Percentiles rank a stretch among this genome's conserved stretches.
Evolutionary conservation across 2,888 invertebrate species (phyloP).

Genomic region (Amphipyra berbera): DNA sequence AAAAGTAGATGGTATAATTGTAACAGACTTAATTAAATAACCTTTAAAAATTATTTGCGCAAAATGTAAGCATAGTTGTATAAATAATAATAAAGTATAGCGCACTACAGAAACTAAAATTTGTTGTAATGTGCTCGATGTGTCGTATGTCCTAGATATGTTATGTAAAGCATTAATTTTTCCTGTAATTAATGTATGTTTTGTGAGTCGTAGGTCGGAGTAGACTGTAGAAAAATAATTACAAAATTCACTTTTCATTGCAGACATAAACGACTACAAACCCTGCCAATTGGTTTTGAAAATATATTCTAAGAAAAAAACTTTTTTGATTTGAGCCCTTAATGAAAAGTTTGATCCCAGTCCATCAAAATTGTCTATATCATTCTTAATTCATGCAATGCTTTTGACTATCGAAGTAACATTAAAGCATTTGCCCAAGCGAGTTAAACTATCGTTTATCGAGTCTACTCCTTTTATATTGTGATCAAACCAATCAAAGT

Average conservation of each 20-base stretch:
- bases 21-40: constrained; percentile 5
- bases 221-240: constrained; percentile 70
- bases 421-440: constrained; percentile 83
- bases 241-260: constrained; percentile 79
- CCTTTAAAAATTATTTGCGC: constrained; percentile 42
- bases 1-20: background rate
- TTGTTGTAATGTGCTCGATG: constrained; percentile 72
- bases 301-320: constrained; percentile 42
- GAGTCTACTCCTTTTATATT: constrained; percentile 81
- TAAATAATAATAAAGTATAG: constrained; percentile 55
- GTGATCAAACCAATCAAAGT: constrained; percentile 85
- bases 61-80: constrained; percentile 36
- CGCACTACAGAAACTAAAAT: constrained; percentile 73
- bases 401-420: constrained; percentile 71
- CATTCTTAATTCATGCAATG: constrained; percentile 78
- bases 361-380: constrained; percentile 66
- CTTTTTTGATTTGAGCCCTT: constrained; percentile 74
- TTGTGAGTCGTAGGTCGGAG: constrained; percentile 62
- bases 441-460: constrained; percentile 74
- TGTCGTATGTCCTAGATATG: constrained; percentile 64
- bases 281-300: constrained; percentile 74
- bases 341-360: constrained; percentile 79
- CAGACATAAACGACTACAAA: constrained; percentile 69
- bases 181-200: constrained; percentile 57
- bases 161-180: constrained; percentile 63